These are phyloP conservation scores for Sparidentex hasta DNA, from an alignment of 2,797 vertebrate species.

Conservation along the genomic window DNA sequence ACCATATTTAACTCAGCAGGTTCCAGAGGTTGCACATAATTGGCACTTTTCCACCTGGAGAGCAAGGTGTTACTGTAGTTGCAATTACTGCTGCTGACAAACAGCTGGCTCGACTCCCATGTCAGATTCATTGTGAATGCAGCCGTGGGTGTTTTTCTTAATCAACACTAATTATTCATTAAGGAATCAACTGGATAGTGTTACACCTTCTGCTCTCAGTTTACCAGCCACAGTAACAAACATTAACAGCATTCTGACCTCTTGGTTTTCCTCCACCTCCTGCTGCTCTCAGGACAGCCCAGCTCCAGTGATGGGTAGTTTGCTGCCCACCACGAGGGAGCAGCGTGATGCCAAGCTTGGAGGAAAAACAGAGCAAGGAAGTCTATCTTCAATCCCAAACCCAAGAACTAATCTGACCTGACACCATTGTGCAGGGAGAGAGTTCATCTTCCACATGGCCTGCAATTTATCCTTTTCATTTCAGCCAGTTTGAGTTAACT, in stretches of 20 bases:
- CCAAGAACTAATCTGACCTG: constrained; percentile 16
- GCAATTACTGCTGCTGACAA: background rate
- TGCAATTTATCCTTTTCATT: background rate
- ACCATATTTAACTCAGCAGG: background rate
- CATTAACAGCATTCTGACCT: constrained; percentile 6
- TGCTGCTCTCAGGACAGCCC: constrained; percentile 3
- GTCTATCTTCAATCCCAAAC: constrained; percentile 20
- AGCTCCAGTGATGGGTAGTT: constrained; percentile 33
- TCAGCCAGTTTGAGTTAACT: background rate
- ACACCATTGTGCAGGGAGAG: constrained; percentile 19
- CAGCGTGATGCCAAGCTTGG: constrained; percentile 2
- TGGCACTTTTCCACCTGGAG: background rate
- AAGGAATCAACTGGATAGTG: too few relatives aligned
- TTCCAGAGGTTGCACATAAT: background rate
- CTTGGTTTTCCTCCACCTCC: constrained; percentile 21
- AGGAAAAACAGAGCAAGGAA: constrained; percentile 17
- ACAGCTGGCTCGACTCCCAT: background rate
- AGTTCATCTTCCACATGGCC: background rate
- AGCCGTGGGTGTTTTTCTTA: background rate
- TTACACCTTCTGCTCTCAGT: background rate
- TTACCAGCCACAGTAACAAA: constrained; percentile 1
- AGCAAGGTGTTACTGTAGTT: background rate
- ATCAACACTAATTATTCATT: too few relatives aligned
- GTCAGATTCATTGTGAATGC: background rate
- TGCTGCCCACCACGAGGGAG: constrained; percentile 21